Evolutionary conservation across 2,797 vertebrate genomes (phyloP).

Genomic region (Gymnothorax reevesii): DNA sequence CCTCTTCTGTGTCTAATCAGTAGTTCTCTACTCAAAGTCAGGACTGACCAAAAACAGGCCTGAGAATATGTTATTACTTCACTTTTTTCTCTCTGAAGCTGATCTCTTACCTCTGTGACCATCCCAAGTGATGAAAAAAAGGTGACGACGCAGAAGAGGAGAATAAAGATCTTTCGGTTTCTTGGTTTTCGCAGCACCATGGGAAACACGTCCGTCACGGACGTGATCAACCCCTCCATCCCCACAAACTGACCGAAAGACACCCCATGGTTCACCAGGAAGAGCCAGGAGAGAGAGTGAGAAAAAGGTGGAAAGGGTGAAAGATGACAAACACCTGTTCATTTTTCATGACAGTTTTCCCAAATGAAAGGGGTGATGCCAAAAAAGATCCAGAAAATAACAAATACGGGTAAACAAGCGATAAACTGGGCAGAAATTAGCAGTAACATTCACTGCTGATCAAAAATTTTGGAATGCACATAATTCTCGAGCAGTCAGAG

Average conservation of each 20-base stretch:
- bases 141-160: conserved; percentile 68
- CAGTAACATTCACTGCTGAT: no score
- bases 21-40: no score
- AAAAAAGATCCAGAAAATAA: no score
- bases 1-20: no score
- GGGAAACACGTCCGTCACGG: conserved; percentile 69
- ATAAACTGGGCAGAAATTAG: no score
- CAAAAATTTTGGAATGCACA: no score
- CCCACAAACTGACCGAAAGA: conserved; percentile 64
- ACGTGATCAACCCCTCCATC: conserved; percentile 70
- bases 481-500: no score
- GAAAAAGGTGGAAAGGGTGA: background rate
- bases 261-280: background rate
- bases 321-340: background rate
- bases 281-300: background rate
- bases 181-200: conserved; percentile 58
- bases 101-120: conserved; percentile 67
- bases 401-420: no score
- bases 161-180: conserved; percentile 61
- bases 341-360: no score
- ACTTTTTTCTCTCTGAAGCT: background rate
- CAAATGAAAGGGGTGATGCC: no score
- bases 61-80: background rate
- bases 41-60: no score
- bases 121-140: conserved; percentile 67